Percentiles rank a stretch among this genome's conserved stretches.
phyloP scores from a whole-genome alignment of 2,888 invertebrate species.

The Dorcus hopei region DNA sequence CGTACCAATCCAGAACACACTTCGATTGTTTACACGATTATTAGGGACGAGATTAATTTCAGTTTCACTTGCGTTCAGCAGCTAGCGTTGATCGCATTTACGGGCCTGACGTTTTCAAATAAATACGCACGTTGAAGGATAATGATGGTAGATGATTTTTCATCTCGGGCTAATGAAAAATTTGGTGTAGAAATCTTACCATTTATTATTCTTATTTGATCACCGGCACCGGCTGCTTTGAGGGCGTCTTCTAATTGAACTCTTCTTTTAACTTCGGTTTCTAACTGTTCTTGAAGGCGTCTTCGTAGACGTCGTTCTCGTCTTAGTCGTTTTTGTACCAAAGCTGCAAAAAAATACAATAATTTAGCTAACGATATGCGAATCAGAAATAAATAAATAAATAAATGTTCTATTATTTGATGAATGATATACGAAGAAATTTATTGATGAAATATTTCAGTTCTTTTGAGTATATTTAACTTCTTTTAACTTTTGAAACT shows the following conservation, averaged over 20 bases:
- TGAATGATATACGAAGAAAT: no score
- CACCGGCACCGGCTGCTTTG: slow-evolving; percentile 72
- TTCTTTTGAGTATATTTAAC: no score
- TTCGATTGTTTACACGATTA: slow-evolving; percentile 22
- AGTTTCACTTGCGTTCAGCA: no score
- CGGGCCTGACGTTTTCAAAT: no score
- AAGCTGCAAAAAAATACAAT: slow-evolving; percentile 58
- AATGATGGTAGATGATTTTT: not conserved
- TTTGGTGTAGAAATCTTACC: slow-evolving; percentile 53
- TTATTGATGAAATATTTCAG: no score
- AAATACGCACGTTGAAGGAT: slow-evolving; percentile 2
- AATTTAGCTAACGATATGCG: not conserved
- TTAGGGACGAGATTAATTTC: slow-evolving; percentile 3
- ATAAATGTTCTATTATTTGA: no score
- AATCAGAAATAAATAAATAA: not conserved
- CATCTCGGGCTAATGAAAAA: not conserved
- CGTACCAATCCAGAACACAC: slow-evolving; percentile 24
- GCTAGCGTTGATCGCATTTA: no score
- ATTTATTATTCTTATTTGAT: slow-evolving; percentile 76
- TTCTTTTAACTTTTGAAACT: no score
- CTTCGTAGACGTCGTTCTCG: slow-evolving; percentile 81
- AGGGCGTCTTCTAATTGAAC: slow-evolving; percentile 77
- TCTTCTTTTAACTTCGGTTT: slow-evolving; percentile 75
- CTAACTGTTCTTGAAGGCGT: slow-evolving; percentile 81
- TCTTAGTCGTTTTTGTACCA: slow-evolving; percentile 87